phyloP scores from a whole-genome alignment of 1,140 invertebrate species.

The Cylas formicarius region DNA sequence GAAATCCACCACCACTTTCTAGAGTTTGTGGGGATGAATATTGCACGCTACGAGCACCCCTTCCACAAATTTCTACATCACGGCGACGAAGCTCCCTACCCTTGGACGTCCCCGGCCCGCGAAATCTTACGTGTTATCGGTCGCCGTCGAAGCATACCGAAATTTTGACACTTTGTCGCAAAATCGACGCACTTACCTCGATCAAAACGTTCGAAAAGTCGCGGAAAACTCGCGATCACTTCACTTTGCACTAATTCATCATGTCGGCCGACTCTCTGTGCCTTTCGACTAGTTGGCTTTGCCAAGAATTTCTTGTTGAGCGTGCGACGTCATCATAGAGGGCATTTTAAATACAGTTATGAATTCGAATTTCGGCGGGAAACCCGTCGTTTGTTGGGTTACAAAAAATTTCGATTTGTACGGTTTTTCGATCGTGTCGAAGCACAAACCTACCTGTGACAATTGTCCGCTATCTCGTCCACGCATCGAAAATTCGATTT shows the following conservation, averaged over 20 bases:
- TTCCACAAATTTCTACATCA: conserved; percentile 43
- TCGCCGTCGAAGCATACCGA: background rate
- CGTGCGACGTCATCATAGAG: conserved; percentile 30
- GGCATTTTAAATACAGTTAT: conserved; percentile 22
- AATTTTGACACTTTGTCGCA: conserved; percentile 13
- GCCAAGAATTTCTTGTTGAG: conserved; percentile 28
- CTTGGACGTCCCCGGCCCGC: conserved; percentile 41
- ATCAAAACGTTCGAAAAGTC: background rate
- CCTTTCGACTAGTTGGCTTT: conserved; percentile 20
- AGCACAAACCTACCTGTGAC: too few species aligned
- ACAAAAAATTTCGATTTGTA: too few species aligned
- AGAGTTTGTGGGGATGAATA: conserved; percentile 43
- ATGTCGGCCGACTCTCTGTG: conserved; percentile 6
- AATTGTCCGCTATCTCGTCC: too few species aligned
- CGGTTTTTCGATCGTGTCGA: too few species aligned
- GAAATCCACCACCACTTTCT: conserved; percentile 34
- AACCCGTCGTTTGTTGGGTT: too few species aligned
- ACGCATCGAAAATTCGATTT: too few species aligned
- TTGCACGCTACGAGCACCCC: conserved; percentile 41
- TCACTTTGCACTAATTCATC: conserved; percentile 7
- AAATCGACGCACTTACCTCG: conserved; percentile 17
- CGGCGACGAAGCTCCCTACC: conserved; percentile 44
- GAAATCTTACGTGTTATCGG: conserved; percentile 37
- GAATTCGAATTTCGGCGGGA: conserved; percentile 24
- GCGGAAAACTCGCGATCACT: background rate